phyloP scores from a whole-genome alignment of 2,888 invertebrate species.

The Drosophila monieri region DNA sequence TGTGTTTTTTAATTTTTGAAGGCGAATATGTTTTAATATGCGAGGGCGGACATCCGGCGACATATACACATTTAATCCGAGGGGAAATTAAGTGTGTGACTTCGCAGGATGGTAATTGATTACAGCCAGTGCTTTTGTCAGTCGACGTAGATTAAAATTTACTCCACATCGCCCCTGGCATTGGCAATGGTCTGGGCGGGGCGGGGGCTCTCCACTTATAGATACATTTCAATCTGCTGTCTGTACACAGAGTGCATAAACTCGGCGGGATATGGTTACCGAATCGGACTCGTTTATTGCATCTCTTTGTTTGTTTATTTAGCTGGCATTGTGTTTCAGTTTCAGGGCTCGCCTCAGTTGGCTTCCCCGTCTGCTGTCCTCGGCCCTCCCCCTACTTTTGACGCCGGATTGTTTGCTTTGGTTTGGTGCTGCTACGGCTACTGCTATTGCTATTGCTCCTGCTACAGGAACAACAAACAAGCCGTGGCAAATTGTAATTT shows the following conservation, averaged over 20 bases:
- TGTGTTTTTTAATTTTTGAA: slow-evolving; percentile 5
- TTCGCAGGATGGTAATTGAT: slow-evolving; percentile 26
- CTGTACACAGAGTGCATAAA: slow-evolving; percentile 17
- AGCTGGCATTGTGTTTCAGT: slow-evolving; percentile 69
- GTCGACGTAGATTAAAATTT: slow-evolving; percentile 22
- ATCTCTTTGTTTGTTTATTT: slow-evolving; percentile 66
- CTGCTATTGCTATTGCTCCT: slow-evolving; percentile 25
- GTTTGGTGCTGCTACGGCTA: slow-evolving; percentile 42
- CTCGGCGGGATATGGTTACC: slow-evolving; percentile 23
- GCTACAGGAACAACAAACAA: slow-evolving; percentile 42
- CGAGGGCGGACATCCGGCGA: not conserved
- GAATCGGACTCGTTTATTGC: slow-evolving; percentile 42
- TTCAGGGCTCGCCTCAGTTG: slow-evolving; percentile 61
- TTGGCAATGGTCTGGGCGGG: slow-evolving; percentile 12
- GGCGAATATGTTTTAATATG: slow-evolving; percentile 13
- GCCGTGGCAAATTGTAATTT: slow-evolving; percentile 72
- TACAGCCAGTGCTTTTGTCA: slow-evolving; percentile 25
- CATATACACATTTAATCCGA: slow-evolving; percentile 1
- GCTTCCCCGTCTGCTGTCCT: slow-evolving; percentile 7
- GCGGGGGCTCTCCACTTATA: slow-evolving; percentile 40
- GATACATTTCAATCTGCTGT: slow-evolving; percentile 59
- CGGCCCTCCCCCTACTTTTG: slow-evolving; percentile 23
- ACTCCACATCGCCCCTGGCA: slow-evolving; percentile 26
- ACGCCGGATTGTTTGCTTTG: slow-evolving; percentile 56
- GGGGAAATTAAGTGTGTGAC: slow-evolving; percentile 9